Evolutionary conservation across 2,888 invertebrate species (phyloP), one percentile per base, ranked within the genome.

Genomic region (Stegana nigrithorax): DNA sequence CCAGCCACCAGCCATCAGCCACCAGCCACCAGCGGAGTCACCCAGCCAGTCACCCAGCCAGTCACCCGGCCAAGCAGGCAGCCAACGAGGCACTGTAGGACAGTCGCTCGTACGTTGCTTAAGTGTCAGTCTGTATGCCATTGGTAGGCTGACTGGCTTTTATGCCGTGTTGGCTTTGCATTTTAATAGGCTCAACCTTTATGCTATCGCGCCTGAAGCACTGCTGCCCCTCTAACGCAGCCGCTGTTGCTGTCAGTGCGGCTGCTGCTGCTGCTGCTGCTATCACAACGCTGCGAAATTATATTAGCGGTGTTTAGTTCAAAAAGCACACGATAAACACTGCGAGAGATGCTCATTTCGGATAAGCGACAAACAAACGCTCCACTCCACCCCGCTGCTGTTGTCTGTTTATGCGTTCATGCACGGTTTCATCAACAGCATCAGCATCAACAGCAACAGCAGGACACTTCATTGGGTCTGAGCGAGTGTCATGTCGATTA

Each of bases 61-160:
- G n/a, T n/a, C n/a, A n/a, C n/a, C n/a, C n/a, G n/a, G n/a, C n/a
- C n/a, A n/a, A n/a, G n/a, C n/a, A n/a, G n/a, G n/a, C n/a, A n/a
- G n/a, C n/a, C n/a, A n/a, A n/a, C n/a, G n/a, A n/a, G n/a, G n/a
- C n/a, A n/a, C n/a, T n/a, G n/a, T n/a, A n/a, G n/a, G n/a, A n/a
- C n/a, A n/a, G n/a, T n/a, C n/a, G n/a, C n/a, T n/a, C n/a, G n/a
- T n/a, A n/a, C 6, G 45, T 45, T 23, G 47, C 5, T 8, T 8
- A 23, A 17, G 7, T 21, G 47, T 4, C 8, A 25, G 7, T 42
- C 2, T n/a, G 44, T 17, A 19, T 44, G n/a, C 8, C 23, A 12
- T 3, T 1, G 8, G 25, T 25, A 8, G 10, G 4, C 47, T 23
- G 23, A 12, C 64, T 58, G 67, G 57, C 65, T 67, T n/a, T n/a